Percentiles rank a stretch among this genome's conserved stretches.
Conservation (phyloP, 2,113 vertebrate genomes). For the Heterochromis multidens region DNA sequence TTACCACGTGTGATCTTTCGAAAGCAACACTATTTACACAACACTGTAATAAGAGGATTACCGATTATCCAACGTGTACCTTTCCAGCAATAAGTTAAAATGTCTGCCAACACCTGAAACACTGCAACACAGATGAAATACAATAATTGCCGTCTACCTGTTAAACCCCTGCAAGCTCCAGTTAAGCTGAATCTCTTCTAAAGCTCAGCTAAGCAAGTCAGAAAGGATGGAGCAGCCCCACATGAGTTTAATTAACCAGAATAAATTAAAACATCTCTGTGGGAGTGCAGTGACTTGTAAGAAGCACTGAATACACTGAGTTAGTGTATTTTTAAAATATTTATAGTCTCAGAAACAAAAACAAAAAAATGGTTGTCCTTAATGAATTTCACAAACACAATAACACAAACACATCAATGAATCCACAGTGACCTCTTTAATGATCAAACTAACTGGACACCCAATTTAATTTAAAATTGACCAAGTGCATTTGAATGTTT, state of each 20-base stretch:
- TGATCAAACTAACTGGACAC: background rate
- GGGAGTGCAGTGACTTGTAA: background rate
- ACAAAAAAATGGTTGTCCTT: background rate
- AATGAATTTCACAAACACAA: background rate
- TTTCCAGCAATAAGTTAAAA: background rate
- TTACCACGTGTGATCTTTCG: background rate
- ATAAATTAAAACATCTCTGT: background rate
- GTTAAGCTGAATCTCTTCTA: background rate
- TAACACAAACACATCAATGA: background rate
- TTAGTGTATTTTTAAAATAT: background rate
- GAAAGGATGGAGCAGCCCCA: background rate
- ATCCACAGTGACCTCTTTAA: slow-evolving; percentile 19
- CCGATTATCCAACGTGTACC: background rate
- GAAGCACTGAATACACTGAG: background rate
- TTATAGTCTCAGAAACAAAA: background rate
- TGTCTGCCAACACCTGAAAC: background rate
- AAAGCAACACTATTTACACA: background rate
- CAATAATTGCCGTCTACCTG: background rate
- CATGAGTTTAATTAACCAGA: background rate
- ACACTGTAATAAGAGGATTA: background rate
- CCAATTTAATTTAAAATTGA: slow-evolving; percentile 5
- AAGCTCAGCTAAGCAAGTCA: background rate
- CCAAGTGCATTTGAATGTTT: background rate
- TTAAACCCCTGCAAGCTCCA: background rate
- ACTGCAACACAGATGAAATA: background rate